Evolutionary conservation across 2,113 vertebrate species (phyloP).

Genomic region (Polypterus senegalus): DNA sequence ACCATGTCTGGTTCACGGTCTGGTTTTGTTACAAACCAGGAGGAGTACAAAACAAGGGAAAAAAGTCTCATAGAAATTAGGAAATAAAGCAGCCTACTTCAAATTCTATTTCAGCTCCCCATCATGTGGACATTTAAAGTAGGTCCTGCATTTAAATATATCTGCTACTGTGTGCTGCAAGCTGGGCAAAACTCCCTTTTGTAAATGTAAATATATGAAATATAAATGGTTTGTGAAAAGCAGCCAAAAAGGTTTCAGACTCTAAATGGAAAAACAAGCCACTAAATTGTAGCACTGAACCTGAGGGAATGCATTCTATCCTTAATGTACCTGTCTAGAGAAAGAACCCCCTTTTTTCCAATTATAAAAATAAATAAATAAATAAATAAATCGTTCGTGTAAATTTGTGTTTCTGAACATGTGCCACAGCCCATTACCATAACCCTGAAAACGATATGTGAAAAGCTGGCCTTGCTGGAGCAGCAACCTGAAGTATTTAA

Average conservation of each 20-base stretch:
- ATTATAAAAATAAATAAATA: background rate
- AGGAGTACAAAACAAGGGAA: too few relatives aligned
- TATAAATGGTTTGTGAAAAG: constrained; percentile 19
- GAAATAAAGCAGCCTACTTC: too few relatives aligned
- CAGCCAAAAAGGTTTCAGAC: constrained; percentile 15
- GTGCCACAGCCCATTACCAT: constrained; percentile 12
- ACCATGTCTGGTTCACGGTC: too few relatives aligned
- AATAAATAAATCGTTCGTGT: too few relatives aligned
- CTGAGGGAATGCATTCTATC: constrained; percentile 13
- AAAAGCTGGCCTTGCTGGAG: too few relatives aligned
- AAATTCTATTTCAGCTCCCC: too few relatives aligned
- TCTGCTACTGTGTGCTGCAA: constrained; percentile 31
- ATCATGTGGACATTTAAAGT: too few relatives aligned
- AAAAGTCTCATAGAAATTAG: too few relatives aligned
- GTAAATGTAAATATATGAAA: constrained; percentile 40
- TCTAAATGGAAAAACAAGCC: constrained; percentile 25
- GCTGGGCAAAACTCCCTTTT: constrained; percentile 17
- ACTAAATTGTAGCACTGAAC: constrained; percentile 3
- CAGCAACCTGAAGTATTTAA: too few relatives aligned
- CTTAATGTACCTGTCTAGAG: constrained; percentile 26
- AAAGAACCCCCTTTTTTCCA: constrained; percentile 23
- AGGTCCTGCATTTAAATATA: constrained; percentile 17
- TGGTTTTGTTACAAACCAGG: too few relatives aligned
- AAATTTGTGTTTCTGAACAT: constrained; percentile 1
- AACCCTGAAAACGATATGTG: background rate